Percentiles rank a stretch among this genome's conserved stretches.
Evolutionary conservation across 2,888 invertebrate genomes (phyloP).

Genomic region (Pandemis corylana): DNA sequence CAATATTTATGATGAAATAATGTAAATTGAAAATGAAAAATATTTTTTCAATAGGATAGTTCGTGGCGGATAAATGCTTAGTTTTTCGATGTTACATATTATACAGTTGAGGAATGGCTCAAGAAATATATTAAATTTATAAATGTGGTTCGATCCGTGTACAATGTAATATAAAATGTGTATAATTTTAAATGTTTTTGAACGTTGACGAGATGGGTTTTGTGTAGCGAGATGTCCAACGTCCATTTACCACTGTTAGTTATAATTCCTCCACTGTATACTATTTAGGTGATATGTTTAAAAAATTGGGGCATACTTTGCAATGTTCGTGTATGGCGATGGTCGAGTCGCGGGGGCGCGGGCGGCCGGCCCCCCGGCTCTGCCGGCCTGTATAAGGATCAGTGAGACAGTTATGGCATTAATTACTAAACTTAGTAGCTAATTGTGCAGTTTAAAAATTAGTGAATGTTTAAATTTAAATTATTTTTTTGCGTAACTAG

Average conservation of each 20-base stretch:
- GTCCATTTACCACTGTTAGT: slow-evolving; percentile 77
- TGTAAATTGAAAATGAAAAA: slow-evolving; percentile 57
- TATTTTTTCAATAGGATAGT: slow-evolving; percentile 72
- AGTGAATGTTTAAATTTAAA: background rate
- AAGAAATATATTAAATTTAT: slow-evolving; percentile 43
- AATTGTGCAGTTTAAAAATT: background rate
- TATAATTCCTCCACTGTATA: slow-evolving; percentile 81
- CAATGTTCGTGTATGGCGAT: slow-evolving; percentile 58
- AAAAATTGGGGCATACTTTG: slow-evolving; percentile 63
- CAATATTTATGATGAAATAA: slow-evolving; percentile 59
- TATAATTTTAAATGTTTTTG: slow-evolving; percentile 40
- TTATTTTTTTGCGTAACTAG: background rate
- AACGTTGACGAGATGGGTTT: slow-evolving; percentile 46
- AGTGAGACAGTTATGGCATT: slow-evolving; percentile 58
- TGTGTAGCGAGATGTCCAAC: slow-evolving; percentile 61
- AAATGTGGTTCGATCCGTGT: slow-evolving; percentile 24
- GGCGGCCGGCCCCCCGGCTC: slow-evolving; percentile 24
- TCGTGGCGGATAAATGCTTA: slow-evolving; percentile 63
- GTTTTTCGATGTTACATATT: slow-evolving; percentile 61
- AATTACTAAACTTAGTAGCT: background rate
- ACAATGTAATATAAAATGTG: slow-evolving; percentile 30
- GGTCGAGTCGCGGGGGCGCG: slow-evolving; percentile 44
- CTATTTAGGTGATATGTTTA: slow-evolving; percentile 67
- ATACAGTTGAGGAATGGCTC: slow-evolving; percentile 73
- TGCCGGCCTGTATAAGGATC: slow-evolving; percentile 49